Evolutionary conservation across 2,888 invertebrate genomes (phyloP).

Genomic region (Hedya salicella): DNA sequence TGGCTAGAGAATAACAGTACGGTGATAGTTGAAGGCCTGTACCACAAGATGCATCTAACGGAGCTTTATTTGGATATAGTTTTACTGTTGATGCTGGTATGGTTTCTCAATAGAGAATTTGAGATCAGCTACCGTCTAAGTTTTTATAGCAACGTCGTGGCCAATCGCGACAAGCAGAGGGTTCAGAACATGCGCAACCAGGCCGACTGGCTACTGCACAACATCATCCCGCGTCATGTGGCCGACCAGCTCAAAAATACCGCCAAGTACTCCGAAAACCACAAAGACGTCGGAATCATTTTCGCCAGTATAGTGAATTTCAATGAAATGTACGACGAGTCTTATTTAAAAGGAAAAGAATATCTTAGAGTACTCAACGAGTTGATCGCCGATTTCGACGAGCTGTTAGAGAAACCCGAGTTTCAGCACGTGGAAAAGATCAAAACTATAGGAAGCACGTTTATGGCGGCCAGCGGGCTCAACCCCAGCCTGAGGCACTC

Average conservation of each 20-base stretch:
- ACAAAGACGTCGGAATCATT: constrained; percentile 95
- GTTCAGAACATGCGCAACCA: constrained; percentile 97
- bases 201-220: constrained; percentile 98
- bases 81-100: constrained; percentile 93
- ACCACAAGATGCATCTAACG: constrained; percentile 71
- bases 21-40: constrained; percentile 51
- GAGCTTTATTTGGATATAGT: constrained; percentile 94
- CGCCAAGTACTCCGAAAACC: constrained; percentile 97
- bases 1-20: constrained; percentile 56
- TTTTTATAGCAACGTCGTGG: constrained; percentile 96
- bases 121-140: constrained; percentile 97
- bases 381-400: constrained; percentile 98
- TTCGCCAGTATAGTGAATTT: constrained; percentile 99
- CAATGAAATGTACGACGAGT: constrained; percentile 99
- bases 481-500: constrained; percentile 91
- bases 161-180: constrained; percentile 93
- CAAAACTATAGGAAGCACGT: constrained; percentile 98
- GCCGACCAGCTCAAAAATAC: constrained; percentile 96
- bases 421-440: constrained; percentile 97
- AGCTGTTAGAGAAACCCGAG: constrained; percentile 91
- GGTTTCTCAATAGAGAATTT: constrained; percentile 97
- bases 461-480: constrained; percentile 98
- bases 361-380: constrained; percentile 98
- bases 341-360: constrained; percentile 97
- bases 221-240: constrained; percentile 98